These are phyloP conservation scores for Dryobotodes eremita DNA, from an alignment of 2,888 invertebrate genomes.

Conservation along the genomic window DNA sequence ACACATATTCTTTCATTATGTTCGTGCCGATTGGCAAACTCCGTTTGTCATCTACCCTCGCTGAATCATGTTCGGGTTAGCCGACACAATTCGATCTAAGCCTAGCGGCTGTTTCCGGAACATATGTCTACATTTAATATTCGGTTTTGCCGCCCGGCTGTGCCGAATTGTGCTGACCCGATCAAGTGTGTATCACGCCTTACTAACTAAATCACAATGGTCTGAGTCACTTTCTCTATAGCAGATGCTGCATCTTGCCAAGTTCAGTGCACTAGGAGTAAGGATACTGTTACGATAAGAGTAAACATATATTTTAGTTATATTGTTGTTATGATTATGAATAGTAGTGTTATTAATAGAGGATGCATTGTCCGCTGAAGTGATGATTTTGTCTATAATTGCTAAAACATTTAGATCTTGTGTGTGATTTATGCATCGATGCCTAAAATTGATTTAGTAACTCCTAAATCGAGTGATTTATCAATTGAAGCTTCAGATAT, in stretches of 20 bases:
- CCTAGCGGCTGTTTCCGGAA: not conserved
- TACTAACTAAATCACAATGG: slow-evolving; percentile 64
- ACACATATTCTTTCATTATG: not conserved
- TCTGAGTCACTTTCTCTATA: slow-evolving; percentile 76
- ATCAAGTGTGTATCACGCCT: not conserved
- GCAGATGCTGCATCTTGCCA: slow-evolving; percentile 75
- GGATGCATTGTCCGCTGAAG: not conserved
- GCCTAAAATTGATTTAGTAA: not conserved
- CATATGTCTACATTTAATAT: not conserved
- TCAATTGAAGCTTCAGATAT: not conserved
- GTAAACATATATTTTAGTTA: slow-evolving; percentile 25
- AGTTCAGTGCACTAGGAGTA: slow-evolving; percentile 80
- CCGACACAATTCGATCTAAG: too few relatives aligned
- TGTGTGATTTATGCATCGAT: not conserved
- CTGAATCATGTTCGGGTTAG: not conserved
- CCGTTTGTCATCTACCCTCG: not conserved
- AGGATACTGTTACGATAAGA: slow-evolving; percentile 43
- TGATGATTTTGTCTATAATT: not conserved
- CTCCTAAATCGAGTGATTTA: not conserved
- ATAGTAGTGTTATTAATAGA: slow-evolving; percentile 20
- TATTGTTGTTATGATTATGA: slow-evolving; percentile 36
- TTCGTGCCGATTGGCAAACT: not conserved
- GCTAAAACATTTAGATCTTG: not conserved
- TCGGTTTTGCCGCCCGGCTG: not conserved
- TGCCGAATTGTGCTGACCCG: not conserved